Conservation (phyloP, 2,797 vertebrate species). For the Sylvilagus floridanus region DNA sequence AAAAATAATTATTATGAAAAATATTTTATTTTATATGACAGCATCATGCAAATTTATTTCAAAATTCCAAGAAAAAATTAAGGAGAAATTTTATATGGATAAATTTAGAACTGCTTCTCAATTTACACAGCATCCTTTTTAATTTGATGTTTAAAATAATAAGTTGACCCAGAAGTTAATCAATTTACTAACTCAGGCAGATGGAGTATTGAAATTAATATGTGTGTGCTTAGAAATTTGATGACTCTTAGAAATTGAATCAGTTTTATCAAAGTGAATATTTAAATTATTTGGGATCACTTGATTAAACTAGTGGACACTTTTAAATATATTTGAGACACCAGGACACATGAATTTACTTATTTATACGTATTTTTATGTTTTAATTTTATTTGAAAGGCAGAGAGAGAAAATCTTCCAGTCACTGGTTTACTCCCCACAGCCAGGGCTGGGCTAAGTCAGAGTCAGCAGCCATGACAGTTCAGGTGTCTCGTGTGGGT, state of each 20-base stretch:
- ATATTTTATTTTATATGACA: neutral
- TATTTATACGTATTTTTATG: neutral
- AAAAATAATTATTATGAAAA: neutral
- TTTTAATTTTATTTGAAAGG: too few relatives aligned
- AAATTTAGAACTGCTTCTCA: neutral
- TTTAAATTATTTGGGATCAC: neutral
- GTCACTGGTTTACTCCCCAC: too few relatives aligned
- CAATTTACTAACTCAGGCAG: neutral
- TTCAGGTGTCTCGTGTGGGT: too few relatives aligned
- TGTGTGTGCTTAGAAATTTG: constrained; percentile 1
- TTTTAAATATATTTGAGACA: neutral
- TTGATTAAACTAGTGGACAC: neutral
- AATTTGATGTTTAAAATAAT: neutral
- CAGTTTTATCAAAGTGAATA: neutral
- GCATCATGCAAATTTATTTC: neutral
- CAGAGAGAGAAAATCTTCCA: too few relatives aligned
- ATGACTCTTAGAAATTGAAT: neutral
- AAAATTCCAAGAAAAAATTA: neutral
- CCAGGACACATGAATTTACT: neutral
- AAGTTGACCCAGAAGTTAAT: neutral
- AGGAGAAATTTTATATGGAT: neutral
- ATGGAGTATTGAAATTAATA: constrained; percentile 28
- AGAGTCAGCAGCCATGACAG: too few relatives aligned
- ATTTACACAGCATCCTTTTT: neutral
- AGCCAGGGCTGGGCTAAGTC: too few relatives aligned